Conservation (phyloP, 2,888 invertebrate species). For the Aporophyla nigra region DNA sequence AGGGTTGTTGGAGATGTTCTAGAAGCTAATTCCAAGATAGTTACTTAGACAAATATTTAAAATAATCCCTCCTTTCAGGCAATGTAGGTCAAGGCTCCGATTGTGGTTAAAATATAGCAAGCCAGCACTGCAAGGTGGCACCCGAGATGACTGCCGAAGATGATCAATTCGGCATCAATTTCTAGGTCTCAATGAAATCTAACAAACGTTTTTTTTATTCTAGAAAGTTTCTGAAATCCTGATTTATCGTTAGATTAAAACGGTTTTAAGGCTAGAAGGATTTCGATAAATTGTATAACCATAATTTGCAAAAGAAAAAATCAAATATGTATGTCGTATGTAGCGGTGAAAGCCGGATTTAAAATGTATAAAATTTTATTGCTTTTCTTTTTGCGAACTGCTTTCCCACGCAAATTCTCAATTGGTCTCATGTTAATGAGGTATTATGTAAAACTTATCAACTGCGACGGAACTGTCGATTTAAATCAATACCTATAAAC, state of each 20-base stretch:
- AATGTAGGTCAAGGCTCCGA: too few relatives aligned
- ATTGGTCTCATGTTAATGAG: conserved; percentile 41
- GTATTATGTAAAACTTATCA: conserved; percentile 39
- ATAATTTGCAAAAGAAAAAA: conserved; percentile 10
- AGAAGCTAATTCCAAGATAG: not conserved
- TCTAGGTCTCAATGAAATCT: not conserved
- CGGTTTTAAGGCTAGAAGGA: not conserved
- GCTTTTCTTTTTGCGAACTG: conserved; percentile 37
- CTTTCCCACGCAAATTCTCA: conserved; percentile 48
- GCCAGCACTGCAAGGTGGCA: not conserved
- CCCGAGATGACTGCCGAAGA: not conserved
- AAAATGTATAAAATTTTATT: conserved; percentile 21
- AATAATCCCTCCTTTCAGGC: not conserved
- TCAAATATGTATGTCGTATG: conserved; percentile 28
- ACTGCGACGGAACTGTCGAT: not conserved
- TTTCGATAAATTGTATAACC: conserved; percentile 5
- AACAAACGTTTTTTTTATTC: not conserved
- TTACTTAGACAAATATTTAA: not conserved
- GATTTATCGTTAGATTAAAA: conserved; percentile 20
- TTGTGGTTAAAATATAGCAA: not conserved
- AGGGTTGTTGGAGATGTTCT: not conserved
- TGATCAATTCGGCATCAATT: not conserved
- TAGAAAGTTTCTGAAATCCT: not conserved
- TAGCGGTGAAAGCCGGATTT: conserved; percentile 58
- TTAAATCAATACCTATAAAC: conserved; percentile 4